Base-by-base conservation (phyloP, 1,140 invertebrate genomes). In the Danaus melanippus region DNA sequence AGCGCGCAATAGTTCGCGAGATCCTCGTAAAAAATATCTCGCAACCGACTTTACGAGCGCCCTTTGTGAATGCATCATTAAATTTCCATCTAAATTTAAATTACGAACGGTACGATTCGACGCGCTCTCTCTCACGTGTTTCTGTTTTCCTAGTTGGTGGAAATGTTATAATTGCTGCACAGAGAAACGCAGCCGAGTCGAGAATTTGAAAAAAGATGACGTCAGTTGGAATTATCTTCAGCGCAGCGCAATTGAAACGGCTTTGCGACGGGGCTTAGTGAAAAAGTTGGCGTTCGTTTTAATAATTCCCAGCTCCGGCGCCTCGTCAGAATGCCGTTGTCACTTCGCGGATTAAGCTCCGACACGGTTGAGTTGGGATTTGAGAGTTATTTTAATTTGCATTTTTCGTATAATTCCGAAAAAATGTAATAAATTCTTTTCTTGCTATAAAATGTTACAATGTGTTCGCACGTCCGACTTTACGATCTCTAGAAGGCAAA, bases 241-340 rank as follows among this genome's bases (percentile, higher is more conserved):
- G 84, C 81, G 81, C 80, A 84, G 81, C 77, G 84, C 84, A 84
- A 86, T 84, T 84, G 81, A 84, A 86, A 86, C 81, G 84, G 84
- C 84, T 86, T 86, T 86, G 81, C 81, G 79, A 84, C 77, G 77
- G 78, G 66, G 84, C 81, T 86, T 84, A 86, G 79, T 84, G 81
- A 84, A 86, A 86, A 86, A 86, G 81, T 84, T 86, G 84, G 81
- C 81, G 84, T 86, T 86, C 83, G 83, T 86, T 86, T 86, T 86
- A 84, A 86, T 86, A 84, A 86, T 84, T 86, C 81, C 80, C 78
- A 79, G 81, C 79, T 82, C 79, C 80, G 81, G 84, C 84, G 79
- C 84, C 84, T 86, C 84, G 81, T 80, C 81, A 84, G 84, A 86
- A 86, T 86, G 79, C 84, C 81, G 84, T 84, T 84, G 84, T 86